These are phyloP conservation scores for Trissonchulus sp. DNA, from an alignment of 2,888 invertebrate genomes.

Conservation along the genomic window DNA sequence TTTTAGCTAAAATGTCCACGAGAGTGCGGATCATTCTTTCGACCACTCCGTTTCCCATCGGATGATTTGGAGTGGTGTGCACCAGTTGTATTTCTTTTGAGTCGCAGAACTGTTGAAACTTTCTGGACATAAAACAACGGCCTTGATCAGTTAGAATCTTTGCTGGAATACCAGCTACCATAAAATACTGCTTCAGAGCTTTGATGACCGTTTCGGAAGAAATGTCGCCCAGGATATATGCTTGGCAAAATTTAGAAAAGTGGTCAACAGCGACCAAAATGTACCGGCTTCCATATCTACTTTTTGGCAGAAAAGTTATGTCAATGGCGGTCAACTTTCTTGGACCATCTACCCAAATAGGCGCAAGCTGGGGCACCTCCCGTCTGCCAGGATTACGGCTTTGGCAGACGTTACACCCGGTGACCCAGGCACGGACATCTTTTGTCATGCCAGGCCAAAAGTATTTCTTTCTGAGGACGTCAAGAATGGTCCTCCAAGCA, in stretches of 20 bases:
- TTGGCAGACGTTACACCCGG: background rate
- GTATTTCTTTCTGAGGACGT: slow-evolving; percentile 4
- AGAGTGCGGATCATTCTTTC: slow-evolving; percentile 4
- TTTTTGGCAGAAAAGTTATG: slow-evolving; percentile 4
- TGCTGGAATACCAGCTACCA: background rate
- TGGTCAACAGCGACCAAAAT: background rate
- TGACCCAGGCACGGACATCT: background rate
- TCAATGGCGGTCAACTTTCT: background rate
- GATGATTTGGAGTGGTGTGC: background rate
- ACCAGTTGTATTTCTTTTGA: background rate
- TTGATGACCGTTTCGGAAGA: background rate
- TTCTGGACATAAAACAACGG: background rate
- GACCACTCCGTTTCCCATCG: background rate
- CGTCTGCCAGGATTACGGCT: background rate
- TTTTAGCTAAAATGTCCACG: background rate
- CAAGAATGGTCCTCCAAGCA: slow-evolving; percentile 4
- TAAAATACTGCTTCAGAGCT: background rate
- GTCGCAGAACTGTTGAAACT: background rate
- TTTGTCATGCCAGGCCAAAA: background rate
- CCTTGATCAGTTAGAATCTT: background rate
- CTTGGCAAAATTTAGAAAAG: background rate
- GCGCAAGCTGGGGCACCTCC: background rate
- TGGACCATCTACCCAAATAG: slow-evolving; percentile 1
- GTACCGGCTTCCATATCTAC: background rate
- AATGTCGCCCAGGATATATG: background rate